Base-by-base conservation (phyloP, 1,140 invertebrate species). In the Gerris buenoi region DNA sequence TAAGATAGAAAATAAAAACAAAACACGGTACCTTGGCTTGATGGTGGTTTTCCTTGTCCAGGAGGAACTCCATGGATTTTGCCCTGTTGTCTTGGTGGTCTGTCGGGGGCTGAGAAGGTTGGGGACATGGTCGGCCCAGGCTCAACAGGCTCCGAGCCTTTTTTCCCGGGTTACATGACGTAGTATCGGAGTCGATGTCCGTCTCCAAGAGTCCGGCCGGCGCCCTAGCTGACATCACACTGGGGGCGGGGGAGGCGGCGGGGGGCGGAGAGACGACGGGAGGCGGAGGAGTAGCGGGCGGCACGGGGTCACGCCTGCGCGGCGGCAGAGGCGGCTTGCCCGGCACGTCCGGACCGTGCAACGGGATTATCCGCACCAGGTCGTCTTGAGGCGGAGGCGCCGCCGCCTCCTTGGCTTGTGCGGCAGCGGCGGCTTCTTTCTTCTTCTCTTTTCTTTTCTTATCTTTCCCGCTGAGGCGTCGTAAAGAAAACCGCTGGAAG, bases 11-110 rank as follows among this genome's bases (percentile, higher is more conserved):
- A n/a, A n/a, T 46, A 46, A 46, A 46, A 46, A 46, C 18, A 46
- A 46, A 46, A 46, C 18, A 10, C 33, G 22, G 22, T 74, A 88
- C 87, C 86, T 88, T 83, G 68, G 85, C 82, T 70, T 85, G 84
- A 72, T 84, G 85, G 74, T 89, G 83, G 79, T 91, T 93, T 74
- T 91, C 88, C 79, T 91, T 92, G 79, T 93, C 90, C 74, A 94
- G 83, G 73, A 94, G 84, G 80, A 92, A 93, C 83, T 94, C 91
- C 90, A 94, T 93, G 79, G 88, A 91, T 80, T 91, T 91, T 81
- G 90, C 85, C 70, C 88, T 77, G 67, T 78, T 76, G 70, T 82
- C 76, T 66, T 74, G 71, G 66, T 73, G 56, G 70, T 71, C 67
- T 73, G 70, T 70, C 66, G 69, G 68, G 65, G 70, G 70, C 62